These are phyloP conservation scores for Ophion obscuratus DNA, from an alignment of 2,888 invertebrate genomes.

Conservation along the genomic window DNA sequence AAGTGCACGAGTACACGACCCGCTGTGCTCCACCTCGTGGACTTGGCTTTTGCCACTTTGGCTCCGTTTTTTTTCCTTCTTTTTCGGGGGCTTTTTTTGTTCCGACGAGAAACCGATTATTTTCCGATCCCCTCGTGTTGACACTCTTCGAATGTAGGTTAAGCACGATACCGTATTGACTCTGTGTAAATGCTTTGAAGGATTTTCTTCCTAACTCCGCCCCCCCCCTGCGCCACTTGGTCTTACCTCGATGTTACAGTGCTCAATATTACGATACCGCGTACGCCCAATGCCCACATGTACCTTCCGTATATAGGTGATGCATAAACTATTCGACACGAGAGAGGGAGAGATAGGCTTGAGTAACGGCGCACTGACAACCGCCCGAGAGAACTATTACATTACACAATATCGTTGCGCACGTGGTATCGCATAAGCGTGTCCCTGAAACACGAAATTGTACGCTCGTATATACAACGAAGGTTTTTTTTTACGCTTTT, in stretches of 20 bases:
- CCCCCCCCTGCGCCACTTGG: neutral
- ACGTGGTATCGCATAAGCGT: constrained; percentile 46
- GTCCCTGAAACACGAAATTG: constrained; percentile 42
- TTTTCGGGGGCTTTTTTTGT: neutral
- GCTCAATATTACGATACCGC: neutral
- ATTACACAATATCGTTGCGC: constrained; percentile 64
- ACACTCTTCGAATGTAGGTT: constrained; percentile 28
- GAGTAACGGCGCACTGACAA: constrained; percentile 45
- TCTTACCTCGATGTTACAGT: neutral
- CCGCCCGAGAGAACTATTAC: constrained; percentile 42
- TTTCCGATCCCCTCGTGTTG: constrained; percentile 10
- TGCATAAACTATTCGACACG: constrained; percentile 8
- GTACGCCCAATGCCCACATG: constrained; percentile 39
- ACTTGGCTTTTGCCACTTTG: constrained; percentile 49
- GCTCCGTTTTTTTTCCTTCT: neutral
- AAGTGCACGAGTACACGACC: constrained; percentile 76
- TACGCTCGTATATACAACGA: neutral
- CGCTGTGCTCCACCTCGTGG: constrained; percentile 56
- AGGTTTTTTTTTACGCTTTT: constrained; percentile 3
- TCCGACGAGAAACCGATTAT: constrained; percentile 9
- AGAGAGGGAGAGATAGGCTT: constrained; percentile 22
- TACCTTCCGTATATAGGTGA: constrained; percentile 38
- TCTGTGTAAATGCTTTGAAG: constrained; percentile 25
- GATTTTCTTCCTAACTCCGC: neutral
- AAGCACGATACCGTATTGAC: constrained; percentile 23